A percentile compares a stretch with the other conserved stretches of the same genome.
phyloP scores from a whole-genome alignment of 2,797 vertebrate species.

The Cossypha niveicapilla region DNA sequence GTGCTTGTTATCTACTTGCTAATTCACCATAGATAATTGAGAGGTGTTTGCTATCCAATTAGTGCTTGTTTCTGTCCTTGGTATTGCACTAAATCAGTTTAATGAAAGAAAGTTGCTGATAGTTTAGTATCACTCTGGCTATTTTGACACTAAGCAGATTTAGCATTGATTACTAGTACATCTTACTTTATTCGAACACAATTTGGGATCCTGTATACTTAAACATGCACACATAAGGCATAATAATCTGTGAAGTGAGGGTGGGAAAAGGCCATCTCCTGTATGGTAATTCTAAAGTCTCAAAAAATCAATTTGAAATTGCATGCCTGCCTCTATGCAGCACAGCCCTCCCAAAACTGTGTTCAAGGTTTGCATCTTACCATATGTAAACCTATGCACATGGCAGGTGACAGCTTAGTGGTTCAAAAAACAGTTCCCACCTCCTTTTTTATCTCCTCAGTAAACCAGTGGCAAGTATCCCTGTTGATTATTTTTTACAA shows the following conservation, averaged over 20 bases:
- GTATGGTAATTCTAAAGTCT: not conserved
- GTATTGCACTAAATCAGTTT: not conserved
- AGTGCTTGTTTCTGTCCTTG: not conserved
- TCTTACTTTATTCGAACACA: not conserved
- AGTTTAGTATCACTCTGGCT: not conserved
- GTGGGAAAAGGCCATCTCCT: not conserved
- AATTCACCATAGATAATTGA: not conserved
- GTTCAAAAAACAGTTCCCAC: not conserved
- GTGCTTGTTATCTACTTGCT: not conserved
- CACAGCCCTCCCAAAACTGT: not conserved
- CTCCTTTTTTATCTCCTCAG: accelerated
- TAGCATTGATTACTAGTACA: not conserved
- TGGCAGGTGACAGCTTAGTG: not conserved
- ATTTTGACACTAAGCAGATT: not conserved
- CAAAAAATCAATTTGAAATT: not conserved
- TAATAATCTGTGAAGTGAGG: not conserved
- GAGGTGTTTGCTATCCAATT: not conserved
- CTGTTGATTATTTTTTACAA: not conserved
- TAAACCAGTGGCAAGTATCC: not conserved
- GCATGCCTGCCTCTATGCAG: not conserved
- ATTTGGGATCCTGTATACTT: not conserved
- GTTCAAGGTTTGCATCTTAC: not conserved
- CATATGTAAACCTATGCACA: not conserved
- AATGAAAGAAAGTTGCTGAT: slow-evolving; percentile 6
- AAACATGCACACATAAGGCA: not conserved